Base-by-base conservation (phyloP, 2,888 invertebrate genomes). In the Hedya salicella region DNA sequence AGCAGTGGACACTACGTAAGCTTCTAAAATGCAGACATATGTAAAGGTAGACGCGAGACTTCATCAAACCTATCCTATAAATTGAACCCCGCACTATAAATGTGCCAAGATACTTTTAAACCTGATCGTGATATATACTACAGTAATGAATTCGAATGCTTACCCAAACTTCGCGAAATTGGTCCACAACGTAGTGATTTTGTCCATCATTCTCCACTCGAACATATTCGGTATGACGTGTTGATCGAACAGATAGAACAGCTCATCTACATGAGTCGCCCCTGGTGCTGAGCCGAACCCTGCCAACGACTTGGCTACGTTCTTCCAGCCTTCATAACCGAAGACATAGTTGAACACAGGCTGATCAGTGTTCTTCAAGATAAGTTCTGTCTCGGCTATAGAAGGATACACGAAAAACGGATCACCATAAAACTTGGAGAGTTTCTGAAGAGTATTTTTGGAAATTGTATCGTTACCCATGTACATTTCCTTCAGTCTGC, bases 181-280 rank as follows among this genome's bases (percentile, higher is more conserved):
- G 13, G 71, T 71, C 71, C 71, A 71, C 52, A 71, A 17, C 4
- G 71, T 69, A 1, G 69, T 64, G 36, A 71, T 61, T 16, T 19
- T 70, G 14, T 68, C 44, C 40, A 71, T 68, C 70, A 70, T 71
- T 6, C 17, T 16, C 50, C 62, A 50, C 68, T 89, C 89, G 44
- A 86, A 85, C 13, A 86, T 68, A 0, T 75, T 69, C 0, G 81
- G 77, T 0, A 80, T 1, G 0, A 78, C 0, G 1, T 69, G 54
- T 44, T 85, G 85, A 3, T 82, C 83, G 68, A 91, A 91, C 21
- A 91, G 59, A 64, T 91, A 91, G 50, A 89, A 86, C 6, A 89
- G 19, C 0, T 89, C 89, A 57, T 89, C 89, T 5, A 80, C 89
- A 56, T 89, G 89, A 0, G 88, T 81, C 0, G 89, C 88, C 1